Evolutionary conservation across 2,113 vertebrate genomes (phyloP), one percentile per base, ranked within the genome.

Genomic region (Lipotes vexillifer): DNA sequence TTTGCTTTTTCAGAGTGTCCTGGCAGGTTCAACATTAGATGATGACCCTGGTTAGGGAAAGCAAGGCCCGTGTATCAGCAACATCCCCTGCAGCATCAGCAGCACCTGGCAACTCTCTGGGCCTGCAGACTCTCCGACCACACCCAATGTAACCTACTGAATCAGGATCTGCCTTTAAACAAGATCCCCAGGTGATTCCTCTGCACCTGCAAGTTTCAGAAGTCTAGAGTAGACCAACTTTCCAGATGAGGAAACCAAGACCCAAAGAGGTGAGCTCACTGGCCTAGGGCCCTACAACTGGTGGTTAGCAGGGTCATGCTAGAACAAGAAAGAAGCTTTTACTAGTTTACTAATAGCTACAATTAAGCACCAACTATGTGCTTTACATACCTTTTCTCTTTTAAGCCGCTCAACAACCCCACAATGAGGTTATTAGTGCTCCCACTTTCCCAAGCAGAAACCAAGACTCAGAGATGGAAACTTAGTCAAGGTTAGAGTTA

Each of bases 361-460:
- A 81, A 21, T 33, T n/a, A 57, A 94, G 44, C 38, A 78, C 27
- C 29, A 94, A 75, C 38, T 82, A 3, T 52, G 29, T 68, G 18
- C 36, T 63, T 69, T 46, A 17, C 6, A 33, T 21, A 52, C 2
- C 8, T 63, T 41, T 49, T 86, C 29, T 72, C 96, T 97, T 92
- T 71, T 41, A 88, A 94, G 21, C 29, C 23, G 31, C 63, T 81
- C 25, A 44, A 11, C 36, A 71, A 18, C 2, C 29, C 82, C 14
- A 33, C 41, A 65, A 23, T 72, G 71, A 92, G 25, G n/a, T 38
- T 57, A 75, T 75, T 82, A 81, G 25, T 21, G 33, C 18, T 75
- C 66, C 55, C 38, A 74, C 52, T 86, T 57, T 88, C 33, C 55
- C 59, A 94, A 83, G 61, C 44, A 44, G 27, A 93, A 95, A 44